Percentiles rank a stretch among this genome's conserved stretches.
These are phyloP conservation scores for Apeira syringaria DNA, from an alignment of 2,888 invertebrate species.

Conservation along the genomic window DNA sequence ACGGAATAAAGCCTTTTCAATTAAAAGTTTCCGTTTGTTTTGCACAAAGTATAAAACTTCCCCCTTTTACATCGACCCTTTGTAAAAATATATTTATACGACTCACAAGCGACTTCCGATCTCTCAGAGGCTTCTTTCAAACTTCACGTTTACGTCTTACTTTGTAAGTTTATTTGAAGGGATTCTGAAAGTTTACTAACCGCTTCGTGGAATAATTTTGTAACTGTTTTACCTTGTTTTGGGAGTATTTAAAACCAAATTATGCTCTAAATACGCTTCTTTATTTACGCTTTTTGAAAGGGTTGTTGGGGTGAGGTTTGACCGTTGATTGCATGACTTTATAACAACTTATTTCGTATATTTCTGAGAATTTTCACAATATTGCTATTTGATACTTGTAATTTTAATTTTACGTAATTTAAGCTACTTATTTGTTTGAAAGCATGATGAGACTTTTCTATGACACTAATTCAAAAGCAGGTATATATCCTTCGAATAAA, in stretches of 20 bases:
- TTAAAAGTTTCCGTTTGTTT: conserved; percentile 35
- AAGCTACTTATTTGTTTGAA: too few relatives aligned
- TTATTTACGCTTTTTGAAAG: conserved; percentile 10
- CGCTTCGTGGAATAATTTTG: conserved; percentile 17
- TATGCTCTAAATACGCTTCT: conserved; percentile 10
- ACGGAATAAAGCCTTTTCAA: conserved; percentile 31
- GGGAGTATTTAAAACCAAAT: conserved; percentile 16
- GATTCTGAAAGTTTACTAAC: conserved; percentile 14
- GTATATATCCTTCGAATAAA: too few relatives aligned
- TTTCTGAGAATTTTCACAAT: too few relatives aligned
- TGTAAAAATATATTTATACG: conserved; percentile 22
- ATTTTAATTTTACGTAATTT: too few relatives aligned
- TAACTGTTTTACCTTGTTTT: conserved; percentile 17
- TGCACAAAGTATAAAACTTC: conserved; percentile 19
- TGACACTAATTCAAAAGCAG: too few relatives aligned
- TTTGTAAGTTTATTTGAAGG: conserved; percentile 22
- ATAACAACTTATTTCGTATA: too few relatives aligned
- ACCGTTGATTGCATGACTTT: not conserved
- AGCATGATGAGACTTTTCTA: too few relatives aligned
- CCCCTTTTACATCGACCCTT: conserved; percentile 10
- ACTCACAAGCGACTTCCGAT: conserved; percentile 20
- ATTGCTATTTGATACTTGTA: too few relatives aligned
- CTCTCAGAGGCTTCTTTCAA: conserved; percentile 23
- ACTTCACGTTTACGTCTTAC: conserved; percentile 20
- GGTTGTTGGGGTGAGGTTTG: conserved; percentile 1